Evolutionary conservation across 2,888 invertebrate species (phyloP).

Genomic region (Zygogramma bicolorata): DNA sequence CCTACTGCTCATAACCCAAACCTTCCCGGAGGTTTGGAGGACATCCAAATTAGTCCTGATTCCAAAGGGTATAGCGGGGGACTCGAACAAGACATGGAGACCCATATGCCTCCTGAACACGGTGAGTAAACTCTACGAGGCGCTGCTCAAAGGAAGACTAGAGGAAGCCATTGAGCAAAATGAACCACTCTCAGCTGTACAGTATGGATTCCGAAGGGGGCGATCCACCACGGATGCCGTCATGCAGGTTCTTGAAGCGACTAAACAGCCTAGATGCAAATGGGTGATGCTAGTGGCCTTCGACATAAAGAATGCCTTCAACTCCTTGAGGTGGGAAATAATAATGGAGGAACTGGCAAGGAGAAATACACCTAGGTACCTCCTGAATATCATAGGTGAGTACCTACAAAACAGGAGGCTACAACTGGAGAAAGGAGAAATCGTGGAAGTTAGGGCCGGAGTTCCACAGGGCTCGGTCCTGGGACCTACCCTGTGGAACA

Average conservation of each 20-base stretch:
- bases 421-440: not conserved
- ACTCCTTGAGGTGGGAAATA: not conserved
- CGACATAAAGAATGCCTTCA: not conserved
- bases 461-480: constrained; percentile 15
- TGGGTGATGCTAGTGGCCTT: constrained; percentile 5
- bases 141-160: not conserved
- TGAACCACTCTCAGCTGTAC: not conserved
- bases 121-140: constrained; percentile 11
- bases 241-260: not conserved
- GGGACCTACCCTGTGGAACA: constrained; percentile 13
- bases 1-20: not conserved
- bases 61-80: not conserved
- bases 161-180: constrained; percentile 6
- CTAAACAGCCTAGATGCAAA: not conserved
- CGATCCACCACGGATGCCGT: not conserved
- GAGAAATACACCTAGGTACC: not conserved
- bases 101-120: constrained; percentile 6
- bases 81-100: not conserved
- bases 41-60: no score
- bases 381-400: not conserved
- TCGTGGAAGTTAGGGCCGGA: not conserved
- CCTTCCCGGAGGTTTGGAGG: not conserved
- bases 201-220: constrained; percentile 11
- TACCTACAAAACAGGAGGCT: not conserved
- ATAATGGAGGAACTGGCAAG: not conserved